Percentiles rank a stretch among this genome's conserved stretches.
These are phyloP conservation scores for Apteryx mantelli DNA, from an alignment of 2,113 vertebrate genomes.

Conservation along the genomic window DNA sequence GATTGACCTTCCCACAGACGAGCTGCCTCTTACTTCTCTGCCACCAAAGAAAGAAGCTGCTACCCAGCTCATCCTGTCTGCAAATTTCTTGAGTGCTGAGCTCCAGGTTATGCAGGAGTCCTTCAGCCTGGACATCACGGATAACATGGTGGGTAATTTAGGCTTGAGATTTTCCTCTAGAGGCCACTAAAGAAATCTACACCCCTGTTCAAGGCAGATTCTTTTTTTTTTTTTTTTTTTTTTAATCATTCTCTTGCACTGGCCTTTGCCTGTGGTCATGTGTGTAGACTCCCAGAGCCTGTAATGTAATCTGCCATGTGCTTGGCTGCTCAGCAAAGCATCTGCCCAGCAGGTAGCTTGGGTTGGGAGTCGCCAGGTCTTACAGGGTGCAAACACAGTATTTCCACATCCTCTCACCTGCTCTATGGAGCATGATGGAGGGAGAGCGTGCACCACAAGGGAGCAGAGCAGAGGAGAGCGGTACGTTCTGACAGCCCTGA, in stretches of 20 bases:
- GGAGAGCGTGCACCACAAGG: not conserved
- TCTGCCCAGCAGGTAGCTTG: not conserved
- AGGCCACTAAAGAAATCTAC: not conserved
- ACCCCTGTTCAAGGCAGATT: not conserved
- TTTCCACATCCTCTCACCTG: not conserved
- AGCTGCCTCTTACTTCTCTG: not conserved
- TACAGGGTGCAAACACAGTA: not conserved
- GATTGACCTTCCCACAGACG: not conserved
- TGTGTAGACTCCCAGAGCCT: not conserved
- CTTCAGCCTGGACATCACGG: not conserved
- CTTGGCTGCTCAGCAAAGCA: not conserved
- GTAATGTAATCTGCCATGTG: not conserved
- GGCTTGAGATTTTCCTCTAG: not conserved
- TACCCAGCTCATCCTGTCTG: constrained; percentile 50
- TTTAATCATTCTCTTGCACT: not conserved
- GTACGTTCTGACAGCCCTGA: not conserved
- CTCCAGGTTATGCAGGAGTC: constrained; percentile 20
- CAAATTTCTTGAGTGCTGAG: not conserved
- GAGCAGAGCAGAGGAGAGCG: not conserved
- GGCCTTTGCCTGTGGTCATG: not conserved
- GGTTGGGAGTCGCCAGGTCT: not conserved
- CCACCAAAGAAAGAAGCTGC: not conserved
- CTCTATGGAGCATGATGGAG: no score
- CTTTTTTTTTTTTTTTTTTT: fast-evolving
- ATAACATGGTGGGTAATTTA: not conserved